These are phyloP conservation scores for Nomada fabriciana DNA, from an alignment of 2,888 invertebrate genomes.

Conservation along the genomic window DNA sequence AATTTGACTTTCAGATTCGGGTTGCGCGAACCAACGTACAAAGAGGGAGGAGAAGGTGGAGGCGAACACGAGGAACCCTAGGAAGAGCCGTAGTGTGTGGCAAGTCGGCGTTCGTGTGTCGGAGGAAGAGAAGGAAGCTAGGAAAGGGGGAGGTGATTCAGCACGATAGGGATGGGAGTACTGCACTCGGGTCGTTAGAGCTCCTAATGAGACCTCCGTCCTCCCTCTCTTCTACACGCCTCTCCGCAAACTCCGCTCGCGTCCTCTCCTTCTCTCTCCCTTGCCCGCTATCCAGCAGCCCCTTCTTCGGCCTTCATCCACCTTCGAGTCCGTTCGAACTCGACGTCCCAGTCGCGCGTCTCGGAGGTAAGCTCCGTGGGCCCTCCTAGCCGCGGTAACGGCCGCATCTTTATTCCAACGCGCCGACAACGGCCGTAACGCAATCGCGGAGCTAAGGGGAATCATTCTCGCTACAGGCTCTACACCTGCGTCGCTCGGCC, in stretches of 20 bases:
- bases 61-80: conserved; percentile 60
- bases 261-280: conserved; percentile 30
- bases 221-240: conserved; percentile 44
- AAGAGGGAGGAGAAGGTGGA: conserved; percentile 42
- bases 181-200: conserved; percentile 83
- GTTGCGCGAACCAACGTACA: conserved; percentile 72
- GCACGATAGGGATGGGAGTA: conserved; percentile 75
- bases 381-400: conserved; percentile 23
- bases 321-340: conserved; percentile 38
- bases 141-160: conserved; percentile 77
- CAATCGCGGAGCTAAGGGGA: conserved; percentile 71
- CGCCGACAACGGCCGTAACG: conserved; percentile 62
- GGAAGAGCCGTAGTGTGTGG: conserved; percentile 63
- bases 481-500: not conserved
- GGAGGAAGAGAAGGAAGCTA: conserved; percentile 60
- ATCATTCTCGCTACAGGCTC: conserved; percentile 45
- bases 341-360: conserved; percentile 49
- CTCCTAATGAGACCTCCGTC: conserved; percentile 82
- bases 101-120: conserved; percentile 63
- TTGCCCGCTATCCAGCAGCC: conserved; percentile 47
- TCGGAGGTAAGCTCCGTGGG: conserved; percentile 8
- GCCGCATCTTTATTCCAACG: conserved; percentile 65
- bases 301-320: conserved; percentile 63
- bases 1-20: conserved; percentile 82
- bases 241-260: conserved; percentile 41